A percentile compares a stretch with the other conserved stretches of the same genome.
phyloP scores from a whole-genome alignment of 2,888 invertebrate species.

The Tetragonula carbonaria region DNA sequence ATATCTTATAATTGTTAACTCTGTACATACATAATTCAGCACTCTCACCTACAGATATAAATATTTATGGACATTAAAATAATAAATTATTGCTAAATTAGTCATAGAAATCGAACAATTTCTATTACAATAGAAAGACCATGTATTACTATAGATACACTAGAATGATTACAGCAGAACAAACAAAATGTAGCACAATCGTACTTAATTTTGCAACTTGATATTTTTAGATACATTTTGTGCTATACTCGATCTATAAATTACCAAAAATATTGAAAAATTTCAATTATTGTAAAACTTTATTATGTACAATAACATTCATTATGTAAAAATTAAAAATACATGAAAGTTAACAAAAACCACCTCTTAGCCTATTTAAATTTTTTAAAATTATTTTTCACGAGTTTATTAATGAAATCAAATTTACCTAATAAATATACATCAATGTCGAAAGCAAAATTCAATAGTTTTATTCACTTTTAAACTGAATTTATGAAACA shows the following conservation, averaged over 20 bases:
- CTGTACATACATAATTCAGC: conserved; percentile 51
- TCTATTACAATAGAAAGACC: neutral
- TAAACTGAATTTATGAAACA: conserved; percentile 32
- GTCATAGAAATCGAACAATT: conserved; percentile 37
- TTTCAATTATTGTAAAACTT: conserved; percentile 9
- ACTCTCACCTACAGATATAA: conserved; percentile 51
- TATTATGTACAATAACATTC: conserved; percentile 43
- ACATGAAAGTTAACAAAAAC: conserved; percentile 19
- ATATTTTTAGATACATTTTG: conserved; percentile 15
- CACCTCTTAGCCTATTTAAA: neutral
- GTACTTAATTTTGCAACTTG: conserved; percentile 35
- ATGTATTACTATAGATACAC: neutral
- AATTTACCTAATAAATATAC: neutral
- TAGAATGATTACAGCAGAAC: conserved; percentile 27
- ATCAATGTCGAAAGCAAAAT: conserved; percentile 41
- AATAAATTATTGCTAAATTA: conserved; percentile 71
- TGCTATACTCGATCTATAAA: conserved; percentile 1
- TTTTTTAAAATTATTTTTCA: neutral
- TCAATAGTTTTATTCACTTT: conserved; percentile 10
- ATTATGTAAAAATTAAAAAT: conserved; percentile 28
- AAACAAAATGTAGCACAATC: conserved; percentile 32
- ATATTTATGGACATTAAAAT: conserved; percentile 63
- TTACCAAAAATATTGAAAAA: conserved; percentile 21
- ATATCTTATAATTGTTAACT: conserved; percentile 15
- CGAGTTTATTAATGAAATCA: neutral